Percentiles rank a stretch among this genome's conserved stretches.
Evolutionary conservation across 2,888 invertebrate genomes (phyloP).

Genomic region (Drosophila emarginata): DNA sequence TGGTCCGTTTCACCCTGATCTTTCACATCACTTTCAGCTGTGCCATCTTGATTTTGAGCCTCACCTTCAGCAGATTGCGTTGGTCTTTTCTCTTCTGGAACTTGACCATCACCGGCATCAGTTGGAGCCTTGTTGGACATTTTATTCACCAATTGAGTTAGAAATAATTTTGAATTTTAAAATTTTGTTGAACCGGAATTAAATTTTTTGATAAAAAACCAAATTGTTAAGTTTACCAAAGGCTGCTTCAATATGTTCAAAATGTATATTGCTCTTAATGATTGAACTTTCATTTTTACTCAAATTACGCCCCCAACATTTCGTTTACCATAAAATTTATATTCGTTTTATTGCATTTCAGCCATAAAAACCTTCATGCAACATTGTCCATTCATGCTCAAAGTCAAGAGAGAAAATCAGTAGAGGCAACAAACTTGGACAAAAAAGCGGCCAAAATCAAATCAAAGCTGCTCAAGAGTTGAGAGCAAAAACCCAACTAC

Average conservation of each 20-base stretch:
- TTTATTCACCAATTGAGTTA: background rate
- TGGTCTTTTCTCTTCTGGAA: background rate
- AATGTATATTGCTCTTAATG: background rate
- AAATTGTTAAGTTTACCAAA: background rate
- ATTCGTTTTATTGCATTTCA: background rate
- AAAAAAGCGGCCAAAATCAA: slow-evolving; percentile 53
- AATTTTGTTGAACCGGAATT: background rate
- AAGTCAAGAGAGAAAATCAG: slow-evolving; percentile 52
- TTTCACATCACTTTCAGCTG: background rate
- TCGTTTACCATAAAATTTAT: slow-evolving; percentile 21
- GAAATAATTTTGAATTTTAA: slow-evolving; percentile 3
- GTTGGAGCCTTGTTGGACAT: background rate
- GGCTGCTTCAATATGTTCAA: background rate
- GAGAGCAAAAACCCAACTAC: slow-evolving; percentile 34
- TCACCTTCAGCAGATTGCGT: background rate
- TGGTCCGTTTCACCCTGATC: background rate
- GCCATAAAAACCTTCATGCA: slow-evolving; percentile 34
- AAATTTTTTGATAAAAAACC: background rate
- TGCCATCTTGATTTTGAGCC: background rate
- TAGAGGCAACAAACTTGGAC: slow-evolving; percentile 43
- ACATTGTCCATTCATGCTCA: slow-evolving; percentile 49
- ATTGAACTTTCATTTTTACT: slow-evolving; percentile 43
- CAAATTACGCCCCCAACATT: slow-evolving; percentile 29
- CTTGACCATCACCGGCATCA: background rate
- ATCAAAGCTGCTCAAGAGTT: slow-evolving; percentile 71